These are phyloP conservation scores for Acrocyrtus sp. DNA, from an alignment of 2,888 invertebrate species.

Conservation along the genomic window DNA sequence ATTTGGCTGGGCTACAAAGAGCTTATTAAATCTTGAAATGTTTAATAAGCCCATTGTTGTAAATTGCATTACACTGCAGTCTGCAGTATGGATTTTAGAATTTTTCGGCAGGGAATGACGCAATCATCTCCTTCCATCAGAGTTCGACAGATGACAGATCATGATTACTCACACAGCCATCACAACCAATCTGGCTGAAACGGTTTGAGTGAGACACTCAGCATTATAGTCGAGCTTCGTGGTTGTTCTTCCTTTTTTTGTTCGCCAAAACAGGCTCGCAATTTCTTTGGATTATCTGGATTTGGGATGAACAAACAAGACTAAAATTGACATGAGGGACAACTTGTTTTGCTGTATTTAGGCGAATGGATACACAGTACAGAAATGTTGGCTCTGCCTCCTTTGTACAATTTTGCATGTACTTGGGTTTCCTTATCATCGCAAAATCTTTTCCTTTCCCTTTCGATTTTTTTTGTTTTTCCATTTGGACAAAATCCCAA, in stretches of 20 bases:
- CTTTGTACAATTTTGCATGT: no score
- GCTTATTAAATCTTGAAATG: no score
- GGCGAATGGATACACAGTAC: no score
- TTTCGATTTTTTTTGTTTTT: conserved; percentile 17
- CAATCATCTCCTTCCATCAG: conserved; percentile 7
- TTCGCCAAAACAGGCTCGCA: conserved; percentile 38
- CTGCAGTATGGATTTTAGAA: no score
- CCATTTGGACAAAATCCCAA: conserved; percentile 18
- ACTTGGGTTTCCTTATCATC: background rate
- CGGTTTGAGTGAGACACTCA: no score
- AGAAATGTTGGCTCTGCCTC: no score
- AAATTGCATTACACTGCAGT: conserved; percentile 6
- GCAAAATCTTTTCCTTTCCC: conserved; percentile 4
- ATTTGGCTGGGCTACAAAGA: no score
- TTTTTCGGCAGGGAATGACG: no score
- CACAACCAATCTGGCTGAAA: no score
- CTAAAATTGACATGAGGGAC: conserved; percentile 35
- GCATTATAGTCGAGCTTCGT: no score
- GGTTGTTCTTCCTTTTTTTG: conserved; percentile 4
- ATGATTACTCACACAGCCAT: conserved; percentile 38
- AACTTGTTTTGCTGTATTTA: no score
- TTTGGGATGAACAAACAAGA: conserved; percentile 22
- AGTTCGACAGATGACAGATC: conserved; percentile 42
- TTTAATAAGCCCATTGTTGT: background rate
- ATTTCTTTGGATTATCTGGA: conserved; percentile 13